Conservation (phyloP, 2,888 invertebrate species). For the Acheta domesticus region DNA sequence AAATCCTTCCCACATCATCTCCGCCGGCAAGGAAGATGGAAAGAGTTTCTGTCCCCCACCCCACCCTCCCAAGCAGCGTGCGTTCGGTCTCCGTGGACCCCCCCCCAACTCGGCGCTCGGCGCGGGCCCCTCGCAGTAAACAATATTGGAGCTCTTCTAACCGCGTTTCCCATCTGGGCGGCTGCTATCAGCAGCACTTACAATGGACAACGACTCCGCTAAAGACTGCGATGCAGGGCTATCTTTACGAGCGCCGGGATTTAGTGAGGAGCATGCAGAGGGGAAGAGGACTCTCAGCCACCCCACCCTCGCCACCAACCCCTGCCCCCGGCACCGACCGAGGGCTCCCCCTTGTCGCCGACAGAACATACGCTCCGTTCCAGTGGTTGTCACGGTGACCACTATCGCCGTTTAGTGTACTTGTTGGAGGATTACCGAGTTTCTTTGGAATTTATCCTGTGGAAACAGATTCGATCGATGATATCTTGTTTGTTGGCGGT, state of each 20-base stretch:
- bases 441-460: too few relatives aligned
- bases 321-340: neutral
- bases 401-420: too few relatives aligned
- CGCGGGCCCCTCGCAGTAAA: neutral
- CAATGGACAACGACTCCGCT: slow-evolving; percentile 8
- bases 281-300: neutral
- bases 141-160: slow-evolving; percentile 8
- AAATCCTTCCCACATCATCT: too few relatives aligned
- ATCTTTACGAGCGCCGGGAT: neutral
- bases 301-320: neutral
- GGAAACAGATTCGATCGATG: too few relatives aligned
- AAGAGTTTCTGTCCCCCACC: too few relatives aligned
- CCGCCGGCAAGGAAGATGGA: too few relatives aligned
- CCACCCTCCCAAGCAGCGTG: too few relatives aligned
- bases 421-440: too few relatives aligned
- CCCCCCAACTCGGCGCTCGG: neutral
- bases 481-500: too few relatives aligned
- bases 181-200: slow-evolving; percentile 18
- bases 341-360: neutral
- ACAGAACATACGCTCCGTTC: too few relatives aligned
- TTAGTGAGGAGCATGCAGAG: slow-evolving; percentile 6
- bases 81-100: neutral
- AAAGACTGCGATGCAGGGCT: neutral
- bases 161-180: slow-evolving; percentile 11
- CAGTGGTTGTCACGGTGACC: too few relatives aligned